Conservation (phyloP, 1,140 invertebrate species). For the Macrobrachium rosenbergii region DNA sequence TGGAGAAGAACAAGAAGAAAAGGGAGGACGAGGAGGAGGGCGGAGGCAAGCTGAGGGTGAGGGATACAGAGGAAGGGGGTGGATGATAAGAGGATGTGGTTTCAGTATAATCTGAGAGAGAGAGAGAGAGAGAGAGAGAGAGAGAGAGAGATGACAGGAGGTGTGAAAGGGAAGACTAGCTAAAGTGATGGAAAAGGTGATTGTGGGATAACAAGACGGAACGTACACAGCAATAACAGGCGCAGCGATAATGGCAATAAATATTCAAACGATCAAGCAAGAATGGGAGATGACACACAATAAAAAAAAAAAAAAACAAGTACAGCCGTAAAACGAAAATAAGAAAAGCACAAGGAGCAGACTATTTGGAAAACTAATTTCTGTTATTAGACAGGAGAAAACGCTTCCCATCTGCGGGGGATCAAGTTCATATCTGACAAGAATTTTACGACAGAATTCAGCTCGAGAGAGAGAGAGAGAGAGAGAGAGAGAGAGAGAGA, state of each 20-base stretch:
- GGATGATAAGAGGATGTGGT: not conserved
- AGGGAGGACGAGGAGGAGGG: not conserved
- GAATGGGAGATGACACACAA: not conserved
- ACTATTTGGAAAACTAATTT: slow-evolving; percentile 30
- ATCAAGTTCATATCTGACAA: slow-evolving; percentile 45
- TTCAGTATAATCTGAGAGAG: not conserved
- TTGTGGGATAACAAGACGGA: not conserved
- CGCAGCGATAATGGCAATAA: not conserved
- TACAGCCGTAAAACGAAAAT: not conserved
- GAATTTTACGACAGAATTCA: slow-evolving; percentile 37
- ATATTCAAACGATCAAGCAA: not conserved
- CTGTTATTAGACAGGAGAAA: slow-evolving; percentile 25
- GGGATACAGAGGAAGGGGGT: not conserved
- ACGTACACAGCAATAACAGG: not conserved
- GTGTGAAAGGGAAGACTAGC: not conserved
- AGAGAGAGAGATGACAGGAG: not conserved
- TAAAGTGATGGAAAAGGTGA: not conserved
- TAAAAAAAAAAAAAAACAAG: not conserved
- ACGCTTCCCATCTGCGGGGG: slow-evolving; percentile 37
- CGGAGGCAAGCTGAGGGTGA: not conserved
- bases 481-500: too few species aligned
- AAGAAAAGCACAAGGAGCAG: not conserved
- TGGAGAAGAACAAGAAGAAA: not conserved
- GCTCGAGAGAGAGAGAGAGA: too few species aligned
- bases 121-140: slow-evolving; percentile 21